phyloP scores from a whole-genome alignment of 2,888 invertebrate species.

The Epinotia ramella region DNA sequence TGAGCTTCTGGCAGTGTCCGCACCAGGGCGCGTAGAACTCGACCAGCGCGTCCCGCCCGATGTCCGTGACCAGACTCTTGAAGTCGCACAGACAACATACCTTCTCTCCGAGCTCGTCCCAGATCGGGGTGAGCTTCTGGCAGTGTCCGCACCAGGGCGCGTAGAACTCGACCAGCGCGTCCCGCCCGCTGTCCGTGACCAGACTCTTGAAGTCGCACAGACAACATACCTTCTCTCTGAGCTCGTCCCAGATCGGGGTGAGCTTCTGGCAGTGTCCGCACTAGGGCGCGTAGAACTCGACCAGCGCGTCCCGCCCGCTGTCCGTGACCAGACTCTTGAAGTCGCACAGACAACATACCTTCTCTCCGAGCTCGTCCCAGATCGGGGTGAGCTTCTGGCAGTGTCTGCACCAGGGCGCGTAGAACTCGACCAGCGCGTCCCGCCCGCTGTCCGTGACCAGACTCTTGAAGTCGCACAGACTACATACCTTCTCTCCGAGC shows the following conservation, averaged over 20 bases:
- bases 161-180: slow-evolving; percentile 98
- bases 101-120: slow-evolving; percentile 96
- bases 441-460: slow-evolving; percentile 95
- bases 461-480: slow-evolving; percentile 91
- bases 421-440: slow-evolving; percentile 98
- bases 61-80: slow-evolving; percentile 94
- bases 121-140: slow-evolving; percentile 97
- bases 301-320: slow-evolving; percentile 95
- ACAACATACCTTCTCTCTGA: slow-evolving; percentile 90
- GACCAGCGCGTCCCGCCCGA: slow-evolving; percentile 96
- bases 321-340: slow-evolving; percentile 97
- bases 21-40: slow-evolving; percentile 99
- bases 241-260: slow-evolving; percentile 96
- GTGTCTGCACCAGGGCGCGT: slow-evolving; percentile 99
- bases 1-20: slow-evolving; percentile 98
- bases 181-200: slow-evolving; percentile 95
- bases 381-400: slow-evolving; percentile 98
- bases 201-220: slow-evolving; percentile 93
- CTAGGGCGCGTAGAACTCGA: slow-evolving; percentile 99
- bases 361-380: slow-evolving; percentile 96
- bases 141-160: slow-evolving; percentile 99
- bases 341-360: slow-evolving; percentile 83
- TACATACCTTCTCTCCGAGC: slow-evolving; percentile 91
- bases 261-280: slow-evolving; percentile 99
- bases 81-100: slow-evolving; percentile 84